These are phyloP conservation scores for Ichneumoninae sp. DNA, from an alignment of 2,888 invertebrate genomes.

Conservation along the genomic window DNA sequence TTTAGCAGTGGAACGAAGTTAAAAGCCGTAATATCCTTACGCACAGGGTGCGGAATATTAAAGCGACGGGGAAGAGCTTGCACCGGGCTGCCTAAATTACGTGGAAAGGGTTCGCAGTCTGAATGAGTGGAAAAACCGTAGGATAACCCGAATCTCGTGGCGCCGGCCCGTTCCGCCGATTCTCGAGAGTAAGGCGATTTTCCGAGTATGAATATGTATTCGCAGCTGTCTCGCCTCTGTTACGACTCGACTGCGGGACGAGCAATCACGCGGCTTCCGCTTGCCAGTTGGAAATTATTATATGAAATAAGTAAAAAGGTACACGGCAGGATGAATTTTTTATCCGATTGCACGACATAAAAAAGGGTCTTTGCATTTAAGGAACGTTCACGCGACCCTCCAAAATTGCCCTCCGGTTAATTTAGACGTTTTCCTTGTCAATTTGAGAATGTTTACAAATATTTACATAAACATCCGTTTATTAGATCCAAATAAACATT, in stretches of 20 bases:
- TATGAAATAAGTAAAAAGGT: neutral
- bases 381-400: too few relatives aligned
- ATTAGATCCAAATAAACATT: too few relatives aligned
- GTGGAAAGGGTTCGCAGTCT: constrained; percentile 54
- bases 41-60: constrained; percentile 57
- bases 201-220: constrained; percentile 74
- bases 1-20: constrained; percentile 12
- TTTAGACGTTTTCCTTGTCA: too few relatives aligned
- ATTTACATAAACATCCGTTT: too few relatives aligned
- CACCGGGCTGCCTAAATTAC: constrained; percentile 54
- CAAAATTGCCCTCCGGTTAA: too few relatives aligned
- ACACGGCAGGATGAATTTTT: neutral
- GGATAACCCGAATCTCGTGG: constrained; percentile 28
- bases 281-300: constrained; percentile 27
- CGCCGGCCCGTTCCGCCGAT: constrained; percentile 38
- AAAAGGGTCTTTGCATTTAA: too few relatives aligned
- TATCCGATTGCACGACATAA: neutral
- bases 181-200: constrained; percentile 37
- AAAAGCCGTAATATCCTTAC: constrained; percentile 58
- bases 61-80: constrained; percentile 38
- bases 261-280: constrained; percentile 47
- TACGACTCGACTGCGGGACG: constrained; percentile 48
- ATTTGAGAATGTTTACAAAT: too few relatives aligned
- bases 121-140: constrained; percentile 52
- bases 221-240: constrained; percentile 69